phyloP scores from a whole-genome alignment of 2,113 vertebrate genomes.

The Toxotes chatareus region DNA sequence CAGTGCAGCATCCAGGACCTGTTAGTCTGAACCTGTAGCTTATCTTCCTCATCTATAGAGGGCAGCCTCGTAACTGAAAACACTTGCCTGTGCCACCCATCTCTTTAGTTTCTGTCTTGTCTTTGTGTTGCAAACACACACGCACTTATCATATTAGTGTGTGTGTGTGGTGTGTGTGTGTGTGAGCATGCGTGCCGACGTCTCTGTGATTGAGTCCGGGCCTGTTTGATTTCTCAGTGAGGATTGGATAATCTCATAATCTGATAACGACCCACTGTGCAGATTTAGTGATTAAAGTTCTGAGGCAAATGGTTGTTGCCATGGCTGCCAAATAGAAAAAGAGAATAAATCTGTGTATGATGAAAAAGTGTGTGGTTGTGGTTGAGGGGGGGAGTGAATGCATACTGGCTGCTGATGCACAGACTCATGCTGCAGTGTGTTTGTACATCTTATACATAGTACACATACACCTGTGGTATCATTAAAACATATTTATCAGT shows the following conservation, averaged over 20 bases:
- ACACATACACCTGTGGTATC: not conserved
- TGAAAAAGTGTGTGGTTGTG: conserved; percentile 9
- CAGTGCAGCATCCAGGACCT: not conserved
- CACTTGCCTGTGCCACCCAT: not conserved
- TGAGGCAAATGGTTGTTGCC: conserved; percentile 77
- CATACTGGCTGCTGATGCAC: not conserved
- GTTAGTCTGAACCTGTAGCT: not conserved
- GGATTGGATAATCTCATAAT: conserved; percentile 81
- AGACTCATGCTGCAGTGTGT: not conserved
- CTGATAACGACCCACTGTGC: conserved; percentile 81
- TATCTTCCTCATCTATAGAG: conserved; percentile 34
- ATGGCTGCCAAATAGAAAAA: conserved; percentile 71
- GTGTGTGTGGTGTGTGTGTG: not conserved
- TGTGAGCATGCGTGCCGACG: not conserved
- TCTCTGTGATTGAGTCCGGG: conserved; percentile 49
- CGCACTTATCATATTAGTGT: not conserved
- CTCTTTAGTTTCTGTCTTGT: not conserved
- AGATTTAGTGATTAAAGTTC: conserved; percentile 78
- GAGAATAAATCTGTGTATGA: conserved; percentile 39
- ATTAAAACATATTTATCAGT: too few relatives aligned
- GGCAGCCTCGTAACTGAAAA: conserved; percentile 51
- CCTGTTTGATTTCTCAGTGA: conserved; percentile 76
- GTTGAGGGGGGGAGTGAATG: not conserved
- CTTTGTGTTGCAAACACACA: not conserved
- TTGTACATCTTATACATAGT: not conserved